A percentile compares a stretch with the other conserved stretches of the same genome.
phyloP scores from a whole-genome alignment of 2,797 vertebrate genomes.

The Scarus forsteni region DNA sequence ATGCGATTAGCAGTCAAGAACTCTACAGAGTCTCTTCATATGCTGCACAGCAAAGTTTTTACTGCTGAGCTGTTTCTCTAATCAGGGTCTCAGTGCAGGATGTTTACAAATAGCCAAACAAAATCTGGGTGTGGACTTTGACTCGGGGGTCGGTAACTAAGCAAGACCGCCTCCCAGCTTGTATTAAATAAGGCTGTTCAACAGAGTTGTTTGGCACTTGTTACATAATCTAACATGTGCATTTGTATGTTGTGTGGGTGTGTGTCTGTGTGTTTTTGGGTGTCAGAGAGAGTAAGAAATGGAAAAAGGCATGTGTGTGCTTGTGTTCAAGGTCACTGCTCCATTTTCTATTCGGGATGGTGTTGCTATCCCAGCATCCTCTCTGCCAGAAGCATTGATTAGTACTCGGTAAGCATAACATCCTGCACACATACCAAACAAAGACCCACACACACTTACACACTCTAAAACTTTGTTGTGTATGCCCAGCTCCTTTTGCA shows the following conservation, averaged over 20 bases:
- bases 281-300: neutral
- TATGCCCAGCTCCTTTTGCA: constrained; percentile 14
- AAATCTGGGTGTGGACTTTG: constrained; percentile 5
- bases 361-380: constrained; percentile 76
- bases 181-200: constrained; percentile 27
- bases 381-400: constrained; percentile 81
- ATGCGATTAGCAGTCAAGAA: neutral
- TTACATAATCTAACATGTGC: constrained; percentile 44
- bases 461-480: constrained; percentile 22
- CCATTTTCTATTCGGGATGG: constrained; percentile 74
- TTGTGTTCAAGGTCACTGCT: constrained; percentile 75
- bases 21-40: neutral
- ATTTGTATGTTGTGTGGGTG: constrained; percentile 36
- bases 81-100: constrained; percentile 1
- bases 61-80: neutral
- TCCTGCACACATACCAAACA: constrained; percentile 44
- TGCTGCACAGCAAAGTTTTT: neutral
- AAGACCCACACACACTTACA: constrained; percentile 16
- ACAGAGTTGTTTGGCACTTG: constrained; percentile 24
- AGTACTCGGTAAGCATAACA: constrained; percentile 76
- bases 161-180: neutral
- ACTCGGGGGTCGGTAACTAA: constrained; percentile 9
- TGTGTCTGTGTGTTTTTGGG: neutral
- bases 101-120: neutral
- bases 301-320: constrained; percentile 28